phyloP scores from a whole-genome alignment of 2,888 invertebrate genomes.

The Rambutsinella grinnellia region DNA sequence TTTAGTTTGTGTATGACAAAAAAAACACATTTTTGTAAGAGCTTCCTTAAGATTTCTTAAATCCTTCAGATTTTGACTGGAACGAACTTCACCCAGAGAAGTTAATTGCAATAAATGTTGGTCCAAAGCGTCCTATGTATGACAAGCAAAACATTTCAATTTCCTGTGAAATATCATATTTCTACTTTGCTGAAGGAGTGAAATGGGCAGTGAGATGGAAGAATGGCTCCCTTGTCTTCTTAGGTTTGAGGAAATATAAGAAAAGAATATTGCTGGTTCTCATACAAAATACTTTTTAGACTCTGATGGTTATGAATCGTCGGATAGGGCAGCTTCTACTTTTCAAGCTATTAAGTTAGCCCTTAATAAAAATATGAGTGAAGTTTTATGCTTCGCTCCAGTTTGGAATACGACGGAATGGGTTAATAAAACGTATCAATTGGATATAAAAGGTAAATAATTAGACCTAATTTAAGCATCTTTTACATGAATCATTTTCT shows the following conservation, averaged over 20 bases:
- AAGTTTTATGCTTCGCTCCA: constrained; percentile 61
- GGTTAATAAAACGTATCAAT: constrained; percentile 42
- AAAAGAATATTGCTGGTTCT: neutral
- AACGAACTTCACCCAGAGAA: constrained; percentile 42
- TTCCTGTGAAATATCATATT: constrained; percentile 44
- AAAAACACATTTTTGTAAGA: too few species aligned
- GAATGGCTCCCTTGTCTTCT: constrained; percentile 46
- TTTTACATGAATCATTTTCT: constrained; percentile 42
- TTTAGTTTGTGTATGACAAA: constrained; percentile 19
- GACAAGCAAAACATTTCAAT: constrained; percentile 43
- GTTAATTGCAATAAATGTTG: constrained; percentile 44
- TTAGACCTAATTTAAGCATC: neutral
- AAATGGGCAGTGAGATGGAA: constrained; percentile 50
- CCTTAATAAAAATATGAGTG: constrained; percentile 53
- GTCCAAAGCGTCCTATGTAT: constrained; percentile 33
- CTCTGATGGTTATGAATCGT: constrained; percentile 6
- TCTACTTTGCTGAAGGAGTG: constrained; percentile 55
- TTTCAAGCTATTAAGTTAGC: constrained; percentile 33
- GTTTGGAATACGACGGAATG: constrained; percentile 63
- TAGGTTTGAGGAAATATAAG: constrained; percentile 21
- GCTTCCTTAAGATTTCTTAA: neutral
- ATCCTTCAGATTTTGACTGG: constrained; percentile 46
- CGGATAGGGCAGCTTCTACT: constrained; percentile 17
- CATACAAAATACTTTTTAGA: constrained; percentile 1
- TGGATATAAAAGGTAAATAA: constrained; percentile 27